Base-by-base conservation (phyloP, 2,888 invertebrate species). In the Melanotus villosus region DNA sequence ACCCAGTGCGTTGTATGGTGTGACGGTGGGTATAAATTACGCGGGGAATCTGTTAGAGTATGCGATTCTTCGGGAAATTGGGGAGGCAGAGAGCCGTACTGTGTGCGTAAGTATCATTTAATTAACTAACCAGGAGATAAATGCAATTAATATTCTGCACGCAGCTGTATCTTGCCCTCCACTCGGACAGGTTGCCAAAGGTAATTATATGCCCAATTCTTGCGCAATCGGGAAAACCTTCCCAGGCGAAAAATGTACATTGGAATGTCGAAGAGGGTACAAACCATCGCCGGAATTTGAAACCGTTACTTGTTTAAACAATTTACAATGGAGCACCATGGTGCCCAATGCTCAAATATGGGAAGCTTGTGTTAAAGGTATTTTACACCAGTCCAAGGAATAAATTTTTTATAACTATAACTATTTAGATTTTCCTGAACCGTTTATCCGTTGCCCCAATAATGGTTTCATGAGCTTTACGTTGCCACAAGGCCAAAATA, bases 361-460 rank as follows among this genome's bases (percentile, higher is more conserved):
- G 57, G 75, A 75, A n/a, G 76, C 78, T 58, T 84, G 84, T 64
- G 65, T 79, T 1, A 76, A 70, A 79, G 79, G 82, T 80, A 75
- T 26, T n/a, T 16, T 21, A 34, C 14, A 50, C 9, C n/a, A 50
- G 21, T 21, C 5, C 14, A 50, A 57, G 76, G 26, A n/a, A n/a
- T n/a, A n/a, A n/a, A n/a, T n/a, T n/a, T n/a, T n/a, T n/a, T n/a
- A n/a, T n/a, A n/a, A n/a, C n/a, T n/a, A 47, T 26, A 7, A 26
- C 9, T 23, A 18, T 16, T 19, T 14, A 83, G 85, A 84, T 69
- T 80, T 83, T 57, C 84, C 86, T 41, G 83, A 85, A 65, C 88
- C 90, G 16, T 89, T 86, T 75, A 90, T 92, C 70, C 88, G 87
- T 74, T 92, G 92, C 78, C 91, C 92, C 0, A 85, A 73, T 23